These are phyloP conservation scores for Ericerus pela DNA, from an alignment of 1,140 invertebrate genomes.

Conservation along the genomic window DNA sequence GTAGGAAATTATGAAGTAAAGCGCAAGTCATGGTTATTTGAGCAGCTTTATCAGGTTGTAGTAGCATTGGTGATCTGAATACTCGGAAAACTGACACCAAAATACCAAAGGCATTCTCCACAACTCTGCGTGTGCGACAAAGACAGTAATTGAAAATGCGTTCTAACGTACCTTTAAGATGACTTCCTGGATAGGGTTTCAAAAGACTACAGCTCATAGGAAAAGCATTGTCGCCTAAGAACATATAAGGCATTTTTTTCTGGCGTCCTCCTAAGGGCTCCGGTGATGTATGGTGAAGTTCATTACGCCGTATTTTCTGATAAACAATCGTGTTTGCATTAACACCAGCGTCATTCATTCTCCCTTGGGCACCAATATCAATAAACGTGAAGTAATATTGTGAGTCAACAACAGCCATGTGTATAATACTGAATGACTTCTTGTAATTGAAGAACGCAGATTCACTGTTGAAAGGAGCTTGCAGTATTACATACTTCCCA, in stretches of 20 bases:
- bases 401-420: slow-evolving; percentile 29
- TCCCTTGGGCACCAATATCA: slow-evolving; percentile 27
- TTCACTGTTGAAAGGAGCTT: slow-evolving; percentile 27
- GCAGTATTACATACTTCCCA: slow-evolving; percentile 33
- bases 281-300: not conserved
- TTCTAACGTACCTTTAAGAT: slow-evolving; percentile 16
- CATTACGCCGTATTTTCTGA: not conserved
- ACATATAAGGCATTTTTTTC: slow-evolving; percentile 22
- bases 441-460: slow-evolving; percentile 37
- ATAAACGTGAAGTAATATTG: slow-evolving; percentile 26
- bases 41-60: too few relatives aligned
- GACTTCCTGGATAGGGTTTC: slow-evolving; percentile 20
- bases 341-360: slow-evolving; percentile 28
- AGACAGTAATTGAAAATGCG: slow-evolving; percentile 28
- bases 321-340: slow-evolving; percentile 23
- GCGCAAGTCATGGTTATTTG: not conserved
- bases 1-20: slow-evolving; percentile 4
- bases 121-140: slow-evolving; percentile 9
- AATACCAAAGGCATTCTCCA: slow-evolving; percentile 7
- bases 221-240: slow-evolving; percentile 33
- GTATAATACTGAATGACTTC: slow-evolving; percentile 31
- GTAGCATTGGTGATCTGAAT: not conserved
- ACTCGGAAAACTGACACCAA: slow-evolving; percentile 9
- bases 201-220: slow-evolving; percentile 25
- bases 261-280: slow-evolving; percentile 22